Evolutionary conservation across 2,797 vertebrate species (phyloP), one percentile per base, ranked within the genome.

Genomic region (Hylomyscus alleni): DNA sequence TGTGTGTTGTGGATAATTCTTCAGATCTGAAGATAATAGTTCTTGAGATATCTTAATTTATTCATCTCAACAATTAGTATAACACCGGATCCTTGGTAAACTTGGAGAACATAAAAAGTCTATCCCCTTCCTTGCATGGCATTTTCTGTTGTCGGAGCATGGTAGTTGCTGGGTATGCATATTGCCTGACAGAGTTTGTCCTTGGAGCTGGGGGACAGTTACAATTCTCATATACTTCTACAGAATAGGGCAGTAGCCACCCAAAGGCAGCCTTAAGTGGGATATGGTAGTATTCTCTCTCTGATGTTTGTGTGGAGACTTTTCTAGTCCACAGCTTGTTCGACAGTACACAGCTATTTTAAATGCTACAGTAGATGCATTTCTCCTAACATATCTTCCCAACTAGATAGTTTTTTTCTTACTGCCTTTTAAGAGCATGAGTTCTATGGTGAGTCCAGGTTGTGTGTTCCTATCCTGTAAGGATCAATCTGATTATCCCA

Each of bases 31-130:
- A 83, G 81, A 50, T 26, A 29, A 62, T 31, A 88, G 60, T 60
- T 69, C 83, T 89, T 76, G 8, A 88, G 37, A 54, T 94, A 47
- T 73, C 85, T 92, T 86, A 78, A 58, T 92, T 50, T 92, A 19
- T 56, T 87, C 67, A 56, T 37, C 50, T 37, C 29, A 72, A 40
- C 62, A 52, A 14, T 54, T 54, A 15, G 3, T 37, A 87, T 24
- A 87, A 73, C 22, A 17, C 31, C 34, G 3, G 14, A 26, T 56
- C 67, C 22, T 29, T 87, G 14, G 50, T 75, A 34, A 40, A 75
- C 54, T 60, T 89, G 72, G 26, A 44, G 56, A 22, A 14, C 50
- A 44, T 44, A 60, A 75, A 44, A 58, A 58, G 37, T 11, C 54
- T 31, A 1, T 56, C 17, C 37, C 12, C 7, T 73, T 69, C 67